Evolutionary conservation across 23 tunicate species (phyloP).

Genomic region (Aplidium turbinatum): DNA sequence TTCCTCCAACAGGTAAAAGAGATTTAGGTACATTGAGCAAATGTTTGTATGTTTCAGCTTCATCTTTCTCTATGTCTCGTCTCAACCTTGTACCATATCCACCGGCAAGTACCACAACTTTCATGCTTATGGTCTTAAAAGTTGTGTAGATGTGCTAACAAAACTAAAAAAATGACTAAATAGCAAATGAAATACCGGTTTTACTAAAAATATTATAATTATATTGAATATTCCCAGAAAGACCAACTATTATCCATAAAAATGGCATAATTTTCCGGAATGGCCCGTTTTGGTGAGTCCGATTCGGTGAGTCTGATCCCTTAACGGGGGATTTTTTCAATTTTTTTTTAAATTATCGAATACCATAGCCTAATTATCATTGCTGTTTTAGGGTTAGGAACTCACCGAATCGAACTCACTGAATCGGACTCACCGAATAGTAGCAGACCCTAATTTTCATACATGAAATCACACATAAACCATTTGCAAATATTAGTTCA

Average conservation of each 20-base stretch:
- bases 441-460: no score
- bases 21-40: conserved; percentile 68
- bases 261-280: no score
- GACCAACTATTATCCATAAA: neutral
- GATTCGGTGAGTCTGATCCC: no score
- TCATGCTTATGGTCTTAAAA: conserved; percentile 21
- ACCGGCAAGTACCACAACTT: conserved; percentile 72
- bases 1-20: conserved; percentile 66
- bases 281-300: no score
- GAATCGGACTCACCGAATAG: no score
- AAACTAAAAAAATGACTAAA: neutral
- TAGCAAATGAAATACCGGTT: neutral
- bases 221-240: neutral
- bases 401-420: no score
- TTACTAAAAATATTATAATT: neutral
- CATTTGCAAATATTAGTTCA: no score
- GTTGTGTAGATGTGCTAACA: neutral
- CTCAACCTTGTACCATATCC: conserved; percentile 89
- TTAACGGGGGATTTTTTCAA: no score
- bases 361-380: no score
- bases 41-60: conserved; percentile 23
- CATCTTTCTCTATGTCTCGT: conserved; percentile 59
- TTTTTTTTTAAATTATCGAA: no score
- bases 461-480: no score
- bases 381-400: no score